These are phyloP conservation scores for Sinonovacula constricta DNA, from an alignment of 1,140 invertebrate genomes.

Conservation along the genomic window DNA sequence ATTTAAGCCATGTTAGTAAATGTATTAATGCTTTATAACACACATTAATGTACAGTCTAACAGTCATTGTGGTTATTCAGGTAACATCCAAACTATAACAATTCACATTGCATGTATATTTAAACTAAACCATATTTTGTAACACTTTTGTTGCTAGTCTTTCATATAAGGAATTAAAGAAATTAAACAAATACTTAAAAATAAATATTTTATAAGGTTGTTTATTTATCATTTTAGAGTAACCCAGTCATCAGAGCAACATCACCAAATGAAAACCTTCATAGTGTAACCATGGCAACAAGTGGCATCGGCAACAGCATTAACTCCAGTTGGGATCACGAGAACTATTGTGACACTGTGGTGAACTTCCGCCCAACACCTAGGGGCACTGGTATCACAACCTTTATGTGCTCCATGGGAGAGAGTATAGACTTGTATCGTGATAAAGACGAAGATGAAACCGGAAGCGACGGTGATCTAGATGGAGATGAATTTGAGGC, in stretches of 20 bases:
- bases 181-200: too few relatives aligned
- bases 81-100: too few relatives aligned
- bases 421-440: neutral
- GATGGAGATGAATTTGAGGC: neutral
- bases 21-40: too few relatives aligned
- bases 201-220: neutral
- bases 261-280: neutral
- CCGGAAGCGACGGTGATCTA: neutral
- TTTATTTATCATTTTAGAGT: neutral
- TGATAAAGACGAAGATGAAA: neutral
- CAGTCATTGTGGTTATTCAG: too few relatives aligned
- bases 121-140: too few relatives aligned
- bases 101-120: too few relatives aligned
- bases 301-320: neutral
- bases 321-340: neutral
- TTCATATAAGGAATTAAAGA: too few relatives aligned
- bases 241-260: neutral
- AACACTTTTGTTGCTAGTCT: too few relatives aligned
- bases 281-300: neutral
- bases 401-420: neutral
- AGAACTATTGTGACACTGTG: neutral
- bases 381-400: neutral
- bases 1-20: too few relatives aligned
- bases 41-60: too few relatives aligned
- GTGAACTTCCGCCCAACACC: neutral